Base-by-base conservation (phyloP, 2,888 invertebrate species). In the Syrphus vitripennis region DNA sequence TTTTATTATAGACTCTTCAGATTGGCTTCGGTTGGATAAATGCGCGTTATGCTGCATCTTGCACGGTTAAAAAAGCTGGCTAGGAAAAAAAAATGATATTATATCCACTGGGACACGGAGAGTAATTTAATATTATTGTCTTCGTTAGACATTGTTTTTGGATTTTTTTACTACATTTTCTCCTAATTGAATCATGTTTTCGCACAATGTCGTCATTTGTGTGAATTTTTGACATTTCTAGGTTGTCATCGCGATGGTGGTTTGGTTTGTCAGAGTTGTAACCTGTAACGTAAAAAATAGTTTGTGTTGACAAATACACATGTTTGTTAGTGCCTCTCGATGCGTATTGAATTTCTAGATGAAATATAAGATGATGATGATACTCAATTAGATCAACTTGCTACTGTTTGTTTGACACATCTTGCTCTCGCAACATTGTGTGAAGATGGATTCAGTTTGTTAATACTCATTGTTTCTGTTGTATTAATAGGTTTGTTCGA, bases 111-210 rank as follows among this genome's bases (percentile, higher is more conserved):
- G 26, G 24, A 50, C 14, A 24, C 42, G 40, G 72, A 40, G 50
- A 77, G 86, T 86, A 86, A 86, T 78, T 78, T 34, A 86, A 82
- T 86, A 77, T 86, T 78, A 76, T 86, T 86, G 86, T 86, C 82
- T 86, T 84, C 77, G 72, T 78, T 61, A 81, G 81, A 77, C 71
- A 77, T 59, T 71, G 76, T 80, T 63, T 75, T 67, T 74, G 74
- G 65, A 19, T 80, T 21, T 50, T 50, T 67, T 14, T 45, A 53
- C 31, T 63, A 31, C 53, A 31, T 57, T 53, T 34, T 16, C 29
- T 65, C 61, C 53, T 80, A 84, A 84, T 80, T 80, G 59, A 84
- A 84, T 80, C 59, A 61, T 65, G 48, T 76, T 81, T 45, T 61
- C 31, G 34, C 29, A 81, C 53, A 76, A 65, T 71, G 53, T 48